Evolutionary conservation across 2,113 vertebrate genomes (phyloP).

Genomic region (Perca flavescens): DNA sequence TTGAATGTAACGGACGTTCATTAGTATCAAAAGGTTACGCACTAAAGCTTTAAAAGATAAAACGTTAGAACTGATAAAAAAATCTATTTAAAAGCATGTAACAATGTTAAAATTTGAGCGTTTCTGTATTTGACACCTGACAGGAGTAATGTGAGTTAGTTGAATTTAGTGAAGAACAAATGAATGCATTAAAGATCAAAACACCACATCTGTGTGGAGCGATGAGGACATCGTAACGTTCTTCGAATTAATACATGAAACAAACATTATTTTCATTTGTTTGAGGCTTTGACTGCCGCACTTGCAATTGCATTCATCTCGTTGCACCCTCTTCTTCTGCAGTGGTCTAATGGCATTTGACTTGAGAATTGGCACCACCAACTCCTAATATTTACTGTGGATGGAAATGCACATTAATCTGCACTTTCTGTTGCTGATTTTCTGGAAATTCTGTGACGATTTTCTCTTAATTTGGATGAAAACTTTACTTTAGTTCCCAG

Average conservation of each 20-base stretch:
- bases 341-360: neutral
- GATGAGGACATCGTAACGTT: neutral
- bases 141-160: too few species aligned
- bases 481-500: neutral
- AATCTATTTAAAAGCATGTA: neutral
- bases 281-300: neutral
- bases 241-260: neutral
- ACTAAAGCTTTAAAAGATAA: neutral
- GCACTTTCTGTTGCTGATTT: neutral
- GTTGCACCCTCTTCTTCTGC: too few species aligned
- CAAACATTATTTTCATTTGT: neutral
- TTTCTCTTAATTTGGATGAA: neutral
- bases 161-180: too few species aligned
- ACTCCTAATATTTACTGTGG: neutral
- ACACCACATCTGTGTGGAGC: neutral
- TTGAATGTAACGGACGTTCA: too few species aligned
- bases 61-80: neutral
- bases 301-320: neutral
- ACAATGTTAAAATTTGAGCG: neutral
- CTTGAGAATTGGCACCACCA: neutral
- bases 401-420: neutral
- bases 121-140: neutral
- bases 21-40: too few species aligned
- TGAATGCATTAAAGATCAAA: neutral
- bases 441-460: neutral